Conservation (phyloP, 2,797 vertebrate genomes). For the Phalanger gymnotis region DNA sequence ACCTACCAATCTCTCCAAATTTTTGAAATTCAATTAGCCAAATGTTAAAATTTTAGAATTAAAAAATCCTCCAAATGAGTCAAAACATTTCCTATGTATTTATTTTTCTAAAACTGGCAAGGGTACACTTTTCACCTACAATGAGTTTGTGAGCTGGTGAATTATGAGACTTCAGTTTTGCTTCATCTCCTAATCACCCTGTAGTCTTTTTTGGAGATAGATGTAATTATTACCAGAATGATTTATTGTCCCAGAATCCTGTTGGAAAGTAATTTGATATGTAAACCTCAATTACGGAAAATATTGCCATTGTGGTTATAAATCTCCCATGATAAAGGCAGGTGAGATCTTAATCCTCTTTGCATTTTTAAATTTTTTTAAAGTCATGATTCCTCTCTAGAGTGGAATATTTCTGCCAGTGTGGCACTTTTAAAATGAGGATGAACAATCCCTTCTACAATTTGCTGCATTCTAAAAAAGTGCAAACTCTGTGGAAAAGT, state of each 20-base stretch:
- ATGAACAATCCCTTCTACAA: background rate
- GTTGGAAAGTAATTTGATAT: background rate
- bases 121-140: background rate
- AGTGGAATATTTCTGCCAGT: background rate
- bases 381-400: constrained; percentile 2
- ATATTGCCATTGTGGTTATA: background rate
- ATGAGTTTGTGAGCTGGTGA: background rate
- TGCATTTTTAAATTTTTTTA: background rate
- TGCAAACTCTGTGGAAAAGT: background rate
- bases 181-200: background rate
- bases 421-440: background rate
- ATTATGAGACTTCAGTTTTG: background rate
- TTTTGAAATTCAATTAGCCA: background rate
- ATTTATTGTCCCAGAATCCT: background rate
- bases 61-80: background rate
- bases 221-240: background rate
- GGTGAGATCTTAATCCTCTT: background rate
- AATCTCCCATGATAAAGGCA: background rate
- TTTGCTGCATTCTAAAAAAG: constrained; percentile 7
- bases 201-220: background rate
- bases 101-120: background rate
- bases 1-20: background rate
- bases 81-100: background rate
- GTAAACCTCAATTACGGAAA: background rate
- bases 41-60: background rate